These are phyloP conservation scores for Exephanes ischioxanthus DNA, from an alignment of 2,888 invertebrate genomes.

Conservation along the genomic window DNA sequence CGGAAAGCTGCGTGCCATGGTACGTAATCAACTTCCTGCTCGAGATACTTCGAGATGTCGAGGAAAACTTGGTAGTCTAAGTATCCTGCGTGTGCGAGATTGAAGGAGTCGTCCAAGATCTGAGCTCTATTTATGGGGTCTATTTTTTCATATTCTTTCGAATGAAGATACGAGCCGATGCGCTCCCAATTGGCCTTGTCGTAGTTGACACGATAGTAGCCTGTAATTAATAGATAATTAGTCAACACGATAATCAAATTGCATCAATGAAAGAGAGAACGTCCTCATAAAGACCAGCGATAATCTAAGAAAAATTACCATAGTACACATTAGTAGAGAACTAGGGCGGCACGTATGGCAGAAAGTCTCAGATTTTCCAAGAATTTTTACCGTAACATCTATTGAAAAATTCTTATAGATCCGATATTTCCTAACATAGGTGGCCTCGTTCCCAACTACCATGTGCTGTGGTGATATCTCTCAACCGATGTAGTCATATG, in stretches of 20 bases:
- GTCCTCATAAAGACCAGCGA: no score
- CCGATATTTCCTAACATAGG: no score
- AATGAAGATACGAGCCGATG: slow-evolving; percentile 73
- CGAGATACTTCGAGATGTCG: slow-evolving; percentile 86
- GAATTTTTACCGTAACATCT: no score
- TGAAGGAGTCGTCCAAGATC: slow-evolving; percentile 86
- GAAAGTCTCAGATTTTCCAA: no score
- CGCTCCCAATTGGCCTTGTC: slow-evolving; percentile 82
- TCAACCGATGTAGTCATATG: no score
- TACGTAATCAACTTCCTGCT: slow-evolving; percentile 88
- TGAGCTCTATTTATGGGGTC: slow-evolving; percentile 86
- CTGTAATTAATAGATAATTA: slow-evolving; percentile 69
- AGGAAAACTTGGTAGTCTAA: slow-evolving; percentile 83
- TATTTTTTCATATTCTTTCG: slow-evolving; percentile 74
- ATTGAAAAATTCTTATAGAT: no score
- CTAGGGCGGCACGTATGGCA: no score
- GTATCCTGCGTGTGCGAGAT: slow-evolving; percentile 85
- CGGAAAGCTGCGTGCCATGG: slow-evolving; percentile 89
- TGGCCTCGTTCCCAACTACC: no score
- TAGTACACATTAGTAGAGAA: no score
- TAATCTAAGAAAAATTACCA: no score
- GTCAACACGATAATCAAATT: background rate
- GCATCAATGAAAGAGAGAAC: slow-evolving; percentile 23
- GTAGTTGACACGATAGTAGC: slow-evolving; percentile 84
- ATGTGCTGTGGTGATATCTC: no score